phyloP scores from a whole-genome alignment of 1,140 invertebrate species.

The Dinothrombium tinctorium region DNA sequence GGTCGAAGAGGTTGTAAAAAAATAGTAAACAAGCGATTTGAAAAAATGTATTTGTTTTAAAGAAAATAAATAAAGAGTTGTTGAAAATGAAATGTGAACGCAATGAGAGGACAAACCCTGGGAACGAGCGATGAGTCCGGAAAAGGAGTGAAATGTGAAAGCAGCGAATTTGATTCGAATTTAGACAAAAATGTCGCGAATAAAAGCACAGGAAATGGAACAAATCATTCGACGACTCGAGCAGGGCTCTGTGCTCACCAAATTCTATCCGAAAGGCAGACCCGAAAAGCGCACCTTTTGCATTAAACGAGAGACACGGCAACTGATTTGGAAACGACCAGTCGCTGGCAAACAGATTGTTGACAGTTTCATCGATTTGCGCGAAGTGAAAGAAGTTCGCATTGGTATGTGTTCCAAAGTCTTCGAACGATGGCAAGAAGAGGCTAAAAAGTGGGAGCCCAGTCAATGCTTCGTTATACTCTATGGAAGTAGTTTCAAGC shows the following conservation, averaged over 20 bases:
- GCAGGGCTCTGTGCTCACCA: slow-evolving; percentile 57
- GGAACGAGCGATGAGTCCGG: no score
- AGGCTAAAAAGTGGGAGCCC: slow-evolving; percentile 49
- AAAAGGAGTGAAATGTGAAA: no score
- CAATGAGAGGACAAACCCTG: no score
- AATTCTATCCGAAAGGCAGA: slow-evolving; percentile 54
- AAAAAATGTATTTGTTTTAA: no score
- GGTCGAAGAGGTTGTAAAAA: slow-evolving; percentile 1
- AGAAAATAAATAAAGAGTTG: no score
- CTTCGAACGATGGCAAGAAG: slow-evolving; percentile 76
- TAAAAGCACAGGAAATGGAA: slow-evolving; percentile 45
- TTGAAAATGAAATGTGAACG: no score
- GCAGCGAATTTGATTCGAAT: no score
- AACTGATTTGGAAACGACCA: slow-evolving; percentile 40
- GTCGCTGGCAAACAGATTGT: slow-evolving; percentile 7
- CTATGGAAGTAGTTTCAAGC: slow-evolving; percentile 69
- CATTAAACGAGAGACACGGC: slow-evolving; percentile 62
- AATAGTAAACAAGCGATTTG: no score
- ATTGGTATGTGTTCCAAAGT: slow-evolving; percentile 66
- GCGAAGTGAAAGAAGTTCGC: slow-evolving; percentile 70
- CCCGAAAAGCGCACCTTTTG: slow-evolving; percentile 56
- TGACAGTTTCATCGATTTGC: slow-evolving; percentile 37
- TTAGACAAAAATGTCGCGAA: no score
- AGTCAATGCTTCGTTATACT: slow-evolving; percentile 65
- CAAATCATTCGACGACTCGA: slow-evolving; percentile 63